Conservation (phyloP, 1,140 invertebrate species). For the Atta cephalotes region DNA sequence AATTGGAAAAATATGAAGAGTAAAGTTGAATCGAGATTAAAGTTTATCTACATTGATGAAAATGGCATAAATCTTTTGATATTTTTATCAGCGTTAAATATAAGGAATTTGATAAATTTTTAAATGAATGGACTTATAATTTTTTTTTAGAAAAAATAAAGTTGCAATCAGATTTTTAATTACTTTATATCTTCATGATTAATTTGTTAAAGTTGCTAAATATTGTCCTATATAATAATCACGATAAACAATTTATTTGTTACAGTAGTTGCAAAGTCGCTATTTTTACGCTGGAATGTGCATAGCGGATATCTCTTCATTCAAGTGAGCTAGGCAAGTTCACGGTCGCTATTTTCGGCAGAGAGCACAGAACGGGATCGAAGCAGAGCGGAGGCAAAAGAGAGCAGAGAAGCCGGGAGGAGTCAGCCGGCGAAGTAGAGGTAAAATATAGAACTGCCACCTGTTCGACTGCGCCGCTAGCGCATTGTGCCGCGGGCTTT, state of each 20-base stretch:
- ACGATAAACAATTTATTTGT: background rate
- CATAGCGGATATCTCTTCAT: constrained; percentile 41
- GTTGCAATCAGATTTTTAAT: background rate
- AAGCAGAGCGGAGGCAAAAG: constrained; percentile 43
- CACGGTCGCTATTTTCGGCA: constrained; percentile 64
- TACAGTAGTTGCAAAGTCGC: background rate
- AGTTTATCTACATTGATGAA: too few relatives aligned
- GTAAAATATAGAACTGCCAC: constrained; percentile 65
- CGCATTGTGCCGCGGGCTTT: constrained; percentile 63
- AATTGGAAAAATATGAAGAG: too few relatives aligned
- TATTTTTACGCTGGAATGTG: constrained; percentile 1
- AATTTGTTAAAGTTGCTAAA: background rate
- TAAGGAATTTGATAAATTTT: background rate
- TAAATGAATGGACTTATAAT: background rate
- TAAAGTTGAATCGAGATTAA: too few relatives aligned
- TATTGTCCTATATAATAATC: background rate
- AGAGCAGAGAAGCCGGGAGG: constrained; percentile 54
- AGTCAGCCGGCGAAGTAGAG: constrained; percentile 59
- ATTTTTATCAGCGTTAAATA: background rate
- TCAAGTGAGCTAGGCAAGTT: constrained; percentile 47
- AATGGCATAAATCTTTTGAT: background rate
- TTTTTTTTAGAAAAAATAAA: background rate
- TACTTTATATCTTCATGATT: background rate
- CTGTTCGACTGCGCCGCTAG: constrained; percentile 61
- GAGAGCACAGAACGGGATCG: constrained; percentile 44